A percentile compares a stretch with the other conserved stretches of the same genome.
Conservation (phyloP, 2,113 vertebrate genomes). For the Promerops cafer region DNA sequence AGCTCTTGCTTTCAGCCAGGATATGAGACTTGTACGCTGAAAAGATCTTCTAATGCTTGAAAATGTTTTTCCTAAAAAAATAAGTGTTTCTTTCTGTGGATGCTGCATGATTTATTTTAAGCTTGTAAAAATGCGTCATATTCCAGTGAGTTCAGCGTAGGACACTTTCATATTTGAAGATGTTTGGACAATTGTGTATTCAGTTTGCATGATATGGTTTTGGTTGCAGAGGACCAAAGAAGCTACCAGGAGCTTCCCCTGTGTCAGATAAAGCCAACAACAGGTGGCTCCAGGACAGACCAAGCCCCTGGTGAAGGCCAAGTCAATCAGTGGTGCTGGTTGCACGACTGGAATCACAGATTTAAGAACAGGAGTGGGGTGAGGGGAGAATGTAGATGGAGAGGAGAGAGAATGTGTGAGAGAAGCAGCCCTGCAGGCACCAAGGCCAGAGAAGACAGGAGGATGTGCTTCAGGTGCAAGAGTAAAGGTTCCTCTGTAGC, state of each 20-base stretch:
- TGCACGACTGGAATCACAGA: neutral
- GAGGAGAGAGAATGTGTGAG: neutral
- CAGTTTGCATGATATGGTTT: neutral
- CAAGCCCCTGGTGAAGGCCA: neutral
- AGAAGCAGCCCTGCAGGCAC: neutral
- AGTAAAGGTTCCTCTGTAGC: neutral
- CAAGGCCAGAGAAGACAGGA: neutral
- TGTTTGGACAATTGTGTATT: neutral
- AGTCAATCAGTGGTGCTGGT: neutral
- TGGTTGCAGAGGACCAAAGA: neutral
- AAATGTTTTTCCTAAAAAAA: neutral
- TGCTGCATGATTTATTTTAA: neutral
- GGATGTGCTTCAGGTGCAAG: neutral
- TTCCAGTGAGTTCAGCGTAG: neutral
- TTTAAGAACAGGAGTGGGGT: fast-evolving
- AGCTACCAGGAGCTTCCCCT: neutral
- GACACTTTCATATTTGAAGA: neutral
- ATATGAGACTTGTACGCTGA: neutral
- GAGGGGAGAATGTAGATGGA: neutral
- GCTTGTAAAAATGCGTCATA: neutral
- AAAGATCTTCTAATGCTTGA: neutral
- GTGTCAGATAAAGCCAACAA: fast-evolving
- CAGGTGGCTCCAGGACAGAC: neutral
- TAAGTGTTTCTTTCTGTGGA: neutral
- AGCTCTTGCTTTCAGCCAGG: neutral